Base-by-base conservation (phyloP, 2,113 vertebrate genomes). In the Xenopus laevis region DNA sequence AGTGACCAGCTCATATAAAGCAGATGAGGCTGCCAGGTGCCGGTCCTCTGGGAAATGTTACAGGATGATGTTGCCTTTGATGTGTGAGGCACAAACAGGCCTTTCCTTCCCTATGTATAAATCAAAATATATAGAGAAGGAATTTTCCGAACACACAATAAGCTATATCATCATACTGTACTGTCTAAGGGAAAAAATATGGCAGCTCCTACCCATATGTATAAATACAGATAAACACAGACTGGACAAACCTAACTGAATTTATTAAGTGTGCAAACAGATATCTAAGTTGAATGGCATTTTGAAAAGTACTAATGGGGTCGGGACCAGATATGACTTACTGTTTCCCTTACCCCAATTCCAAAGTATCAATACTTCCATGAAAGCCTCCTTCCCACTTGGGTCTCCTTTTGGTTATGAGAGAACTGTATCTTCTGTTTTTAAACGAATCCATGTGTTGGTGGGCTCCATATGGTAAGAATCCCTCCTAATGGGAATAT, bases 381-480 rank as follows among this genome's bases (percentile, higher is more conserved):
- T 80, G 27, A 78, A 82, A 82, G 66, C 23, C 69, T 69, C 77
- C 64, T 10, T 78, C 79, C 17, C 45, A 81, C 21, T 78, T 53
- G 61, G 20, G 60, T 50, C 81, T 59, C 20, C 53, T 2, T 78
- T 83, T 16, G 82, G 71, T 79, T 74, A 84, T 76, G 89, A 86
- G 86, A 79, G 88, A 91, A 89, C 81, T 76, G 87, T 86, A 83
- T 87, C 83, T 89, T 79, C 72, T 70, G 80, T 77, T 73, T 85
- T 87, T 85, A 87, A 85, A 52, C 76, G 65, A 82, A 81, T 46
- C 71, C 80, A 84, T 78, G 78, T 80, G 84, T 77, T 79, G 80
- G 53, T n/a, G 81, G 72, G 75, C 33, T n/a, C 83, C 82, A 80
- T 65, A 82, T 80, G 81, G 79, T 79, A 81, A 75, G 81, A 84